Conservation (phyloP, 2,888 invertebrate species). For the Osmoderma eremita region DNA sequence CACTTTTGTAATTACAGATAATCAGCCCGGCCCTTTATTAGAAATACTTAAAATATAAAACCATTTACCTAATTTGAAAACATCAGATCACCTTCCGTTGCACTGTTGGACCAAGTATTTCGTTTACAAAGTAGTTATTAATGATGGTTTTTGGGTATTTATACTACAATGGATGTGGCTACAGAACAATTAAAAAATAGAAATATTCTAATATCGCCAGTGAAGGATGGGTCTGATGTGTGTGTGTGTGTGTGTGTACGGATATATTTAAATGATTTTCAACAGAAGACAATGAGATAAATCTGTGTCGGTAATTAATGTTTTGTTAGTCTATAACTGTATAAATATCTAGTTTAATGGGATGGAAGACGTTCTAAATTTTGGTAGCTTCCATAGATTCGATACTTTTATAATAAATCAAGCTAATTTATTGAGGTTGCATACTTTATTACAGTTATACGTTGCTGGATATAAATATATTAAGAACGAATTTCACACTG, state of each 20-base stretch:
- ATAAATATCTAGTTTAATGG: conserved; percentile 6
- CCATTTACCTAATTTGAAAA: conserved; percentile 4
- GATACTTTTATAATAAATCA: conserved; percentile 2
- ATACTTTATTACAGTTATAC: too few species aligned
- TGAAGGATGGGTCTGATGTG: conserved; percentile 9
- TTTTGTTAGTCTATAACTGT: conserved; percentile 19
- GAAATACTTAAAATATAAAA: conserved; percentile 16
- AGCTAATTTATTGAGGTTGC: too few species aligned
- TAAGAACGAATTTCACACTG: too few species aligned
- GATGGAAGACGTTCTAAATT: not conserved
- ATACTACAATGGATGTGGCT: conserved; percentile 2
- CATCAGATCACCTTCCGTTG: not conserved
- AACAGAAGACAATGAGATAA: conserved; percentile 18
- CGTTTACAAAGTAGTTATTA: conserved; percentile 15
- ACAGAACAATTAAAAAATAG: not conserved
- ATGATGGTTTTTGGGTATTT: conserved; percentile 21
- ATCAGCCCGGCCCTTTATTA: conserved; percentile 5
- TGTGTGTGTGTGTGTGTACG: too few species aligned
- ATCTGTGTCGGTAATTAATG: conserved; percentile 10
- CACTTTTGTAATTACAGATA: too few species aligned
- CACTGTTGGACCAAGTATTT: not conserved
- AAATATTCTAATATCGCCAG: conserved; percentile 26
- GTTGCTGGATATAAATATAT: too few species aligned
- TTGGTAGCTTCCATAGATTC: not conserved
- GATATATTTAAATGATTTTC: conserved; percentile 16